Evolutionary conservation across 2,888 invertebrate species (phyloP).

Genomic region (Ochlodes sylvanus): DNA sequence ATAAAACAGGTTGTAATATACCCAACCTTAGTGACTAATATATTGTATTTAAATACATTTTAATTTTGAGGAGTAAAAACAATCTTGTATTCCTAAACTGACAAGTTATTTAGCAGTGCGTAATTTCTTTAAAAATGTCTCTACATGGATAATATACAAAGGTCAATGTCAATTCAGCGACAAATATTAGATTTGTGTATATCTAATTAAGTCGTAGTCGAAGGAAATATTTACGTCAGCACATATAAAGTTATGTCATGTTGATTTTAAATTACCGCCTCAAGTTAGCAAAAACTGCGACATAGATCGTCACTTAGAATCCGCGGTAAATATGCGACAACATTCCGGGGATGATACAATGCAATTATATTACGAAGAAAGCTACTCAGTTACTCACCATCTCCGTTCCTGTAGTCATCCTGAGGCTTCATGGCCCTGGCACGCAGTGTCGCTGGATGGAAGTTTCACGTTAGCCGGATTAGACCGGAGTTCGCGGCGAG

Average conservation of each 20-base stretch:
- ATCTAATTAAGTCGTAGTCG: constrained; percentile 31
- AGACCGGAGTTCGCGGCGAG: constrained; percentile 50
- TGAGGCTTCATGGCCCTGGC: constrained; percentile 62
- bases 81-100: too few species aligned
- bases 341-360: background rate
- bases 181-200: background rate
- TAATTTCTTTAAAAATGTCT: background rate
- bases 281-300: constrained; percentile 8
- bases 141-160: constrained; percentile 17
- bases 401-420: constrained; percentile 67
- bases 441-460: constrained; percentile 26
- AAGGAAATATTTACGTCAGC: constrained; percentile 15
- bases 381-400: constrained; percentile 56
- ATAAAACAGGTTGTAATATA: too few species aligned
- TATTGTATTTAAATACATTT: too few species aligned
- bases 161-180: constrained; percentile 22
- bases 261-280: constrained; percentile 15
- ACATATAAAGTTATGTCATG: constrained; percentile 24
- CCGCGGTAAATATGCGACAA: background rate
- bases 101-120: too few species aligned
- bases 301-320: background rate
- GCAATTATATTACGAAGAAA: background rate
- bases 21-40: too few species aligned
- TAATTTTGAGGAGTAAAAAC: too few species aligned
- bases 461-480: constrained; percentile 54